phyloP scores from a whole-genome alignment of 2,888 invertebrate genomes.

The Lumbricus terrestris region DNA sequence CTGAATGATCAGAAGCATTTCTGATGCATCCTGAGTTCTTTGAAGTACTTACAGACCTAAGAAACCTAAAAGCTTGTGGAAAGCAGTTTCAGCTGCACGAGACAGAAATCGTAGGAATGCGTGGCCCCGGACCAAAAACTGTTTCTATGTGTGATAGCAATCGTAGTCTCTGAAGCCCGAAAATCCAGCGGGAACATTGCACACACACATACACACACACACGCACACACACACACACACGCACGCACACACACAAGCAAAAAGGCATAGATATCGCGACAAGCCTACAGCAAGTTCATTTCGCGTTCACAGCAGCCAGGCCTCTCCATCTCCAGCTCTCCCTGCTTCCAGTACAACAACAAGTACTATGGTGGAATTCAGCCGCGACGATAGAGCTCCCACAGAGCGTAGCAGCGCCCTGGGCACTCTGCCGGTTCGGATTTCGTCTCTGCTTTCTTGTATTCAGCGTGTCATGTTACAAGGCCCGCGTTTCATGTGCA shows the following conservation, averaged over 20 bases:
- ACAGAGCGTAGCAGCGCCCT: not conserved
- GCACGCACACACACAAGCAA: not conserved
- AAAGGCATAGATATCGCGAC: no score
- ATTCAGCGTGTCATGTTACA: not conserved
- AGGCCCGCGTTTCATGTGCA: not conserved
- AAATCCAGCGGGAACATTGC: slow-evolving; percentile 3
- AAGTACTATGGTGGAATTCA: not conserved
- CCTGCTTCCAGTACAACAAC: not conserved
- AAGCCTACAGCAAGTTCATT: not conserved
- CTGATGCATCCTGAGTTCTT: not conserved
- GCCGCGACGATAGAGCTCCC: not conserved
- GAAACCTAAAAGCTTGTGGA: not conserved
- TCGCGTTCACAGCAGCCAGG: not conserved
- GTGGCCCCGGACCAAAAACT: not conserved
- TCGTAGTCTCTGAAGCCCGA: not conserved
- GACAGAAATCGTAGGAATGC: not conserved
- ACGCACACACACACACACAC: not conserved
- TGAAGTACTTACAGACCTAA: not conserved
- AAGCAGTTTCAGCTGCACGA: not conserved
- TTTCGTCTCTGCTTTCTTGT: not conserved
- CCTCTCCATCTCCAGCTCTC: not conserved
- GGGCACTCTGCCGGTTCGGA: not conserved
- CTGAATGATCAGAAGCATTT: not conserved
- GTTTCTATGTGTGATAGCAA: slow-evolving; percentile 3
- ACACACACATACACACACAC: not conserved